These are phyloP conservation scores for Pterobdella sp. DNA, from an alignment of 2,888 invertebrate species.

Conservation along the genomic window DNA sequence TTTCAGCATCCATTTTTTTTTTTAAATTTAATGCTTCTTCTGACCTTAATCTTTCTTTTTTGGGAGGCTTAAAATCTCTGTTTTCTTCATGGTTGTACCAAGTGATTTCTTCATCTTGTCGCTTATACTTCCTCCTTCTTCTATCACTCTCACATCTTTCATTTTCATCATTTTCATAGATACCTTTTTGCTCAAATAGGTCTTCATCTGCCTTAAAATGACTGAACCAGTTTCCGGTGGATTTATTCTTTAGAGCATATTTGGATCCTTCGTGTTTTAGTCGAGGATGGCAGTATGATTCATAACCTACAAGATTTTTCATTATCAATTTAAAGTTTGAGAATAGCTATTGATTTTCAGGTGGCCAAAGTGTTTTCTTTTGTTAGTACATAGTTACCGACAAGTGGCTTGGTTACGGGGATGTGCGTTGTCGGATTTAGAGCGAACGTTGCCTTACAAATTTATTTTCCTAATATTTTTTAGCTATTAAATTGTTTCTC, in stretches of 20 bases:
- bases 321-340: not conserved
- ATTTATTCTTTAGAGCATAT: slow-evolving; percentile 34
- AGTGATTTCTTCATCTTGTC: slow-evolving; percentile 28
- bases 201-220: slow-evolving; percentile 32
- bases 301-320: not conserved
- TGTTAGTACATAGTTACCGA: too few relatives aligned
- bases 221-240: slow-evolving; percentile 37
- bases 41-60: slow-evolving; percentile 11
- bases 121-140: slow-evolving; percentile 26
- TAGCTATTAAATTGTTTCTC: too few relatives aligned
- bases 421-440: too few relatives aligned
- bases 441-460: too few relatives aligned
- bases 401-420: too few relatives aligned
- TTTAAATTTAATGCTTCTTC: slow-evolving; percentile 19
- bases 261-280: slow-evolving; percentile 36
- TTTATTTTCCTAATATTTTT: too few relatives aligned
- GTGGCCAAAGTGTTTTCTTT: not conserved
- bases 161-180: slow-evolving; percentile 33
- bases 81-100: slow-evolving; percentile 38
- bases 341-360: not conserved
- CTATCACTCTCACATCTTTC: slow-evolving; percentile 33
- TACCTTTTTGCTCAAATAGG: not conserved
- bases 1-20: slow-evolving; percentile 10
- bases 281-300: slow-evolving; percentile 31
- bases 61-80: slow-evolving; percentile 20